Conservation (phyloP, 2,888 invertebrate genomes). For the Acanthopleura granulata region DNA sequence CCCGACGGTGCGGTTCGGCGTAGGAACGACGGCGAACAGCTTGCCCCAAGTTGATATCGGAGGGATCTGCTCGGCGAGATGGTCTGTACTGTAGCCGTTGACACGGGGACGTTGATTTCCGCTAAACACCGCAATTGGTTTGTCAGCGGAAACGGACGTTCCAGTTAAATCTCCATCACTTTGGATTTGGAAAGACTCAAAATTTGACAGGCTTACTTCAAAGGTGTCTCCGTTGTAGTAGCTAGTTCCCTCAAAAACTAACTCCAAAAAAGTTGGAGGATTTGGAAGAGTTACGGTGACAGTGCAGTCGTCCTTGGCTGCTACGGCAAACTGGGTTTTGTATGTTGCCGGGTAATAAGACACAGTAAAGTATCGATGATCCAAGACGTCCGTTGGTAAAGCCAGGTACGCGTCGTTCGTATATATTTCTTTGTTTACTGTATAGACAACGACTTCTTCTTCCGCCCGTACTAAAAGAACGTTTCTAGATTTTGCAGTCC, state of each 20-base stretch:
- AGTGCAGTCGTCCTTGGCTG: constrained; percentile 21
- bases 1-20: constrained; percentile 32
- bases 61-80: constrained; percentile 40
- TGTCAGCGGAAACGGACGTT: constrained; percentile 39
- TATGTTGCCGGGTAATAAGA: constrained; percentile 36
- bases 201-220: background rate
- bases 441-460: constrained; percentile 40
- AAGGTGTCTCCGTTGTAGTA: constrained; percentile 4
- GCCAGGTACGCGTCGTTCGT: constrained; percentile 49
- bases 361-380: constrained; percentile 39
- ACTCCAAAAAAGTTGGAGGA: background rate
- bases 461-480: constrained; percentile 36
- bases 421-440: constrained; percentile 41
- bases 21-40: constrained; percentile 36
- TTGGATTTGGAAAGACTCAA: constrained; percentile 36
- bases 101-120: constrained; percentile 43
- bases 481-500: constrained; percentile 31
- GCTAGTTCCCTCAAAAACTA: background rate
- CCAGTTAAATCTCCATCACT: constrained; percentile 50
- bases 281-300: background rate
- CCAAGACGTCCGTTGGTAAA: constrained; percentile 43
- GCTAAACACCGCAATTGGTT: constrained; percentile 48
- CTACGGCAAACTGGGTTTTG: constrained; percentile 32
- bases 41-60: constrained; percentile 39
- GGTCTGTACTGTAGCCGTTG: constrained; percentile 35